Base-by-base conservation (phyloP, 2,888 invertebrate genomes). In the Apantesis nais region DNA sequence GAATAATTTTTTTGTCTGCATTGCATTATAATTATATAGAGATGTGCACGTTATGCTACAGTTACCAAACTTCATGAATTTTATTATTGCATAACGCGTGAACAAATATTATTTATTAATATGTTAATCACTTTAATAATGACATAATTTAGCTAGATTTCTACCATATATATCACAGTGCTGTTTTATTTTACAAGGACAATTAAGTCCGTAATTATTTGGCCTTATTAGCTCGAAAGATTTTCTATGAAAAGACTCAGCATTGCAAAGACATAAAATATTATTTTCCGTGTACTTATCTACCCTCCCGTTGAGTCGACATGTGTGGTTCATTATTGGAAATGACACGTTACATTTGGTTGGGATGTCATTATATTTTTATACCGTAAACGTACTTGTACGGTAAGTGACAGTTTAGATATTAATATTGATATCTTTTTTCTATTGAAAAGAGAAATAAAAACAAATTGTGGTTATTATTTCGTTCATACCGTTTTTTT, bases 281-380 rank as follows among this genome's bases (percentile, higher is more conserved):
- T 75, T 77, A 73, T 75, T 74, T 84, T 82, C 79, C 77, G 67
- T 71, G 77, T 77, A 77, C 79, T 75, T 77, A 73, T 77, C 74
- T 78, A 74, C 77, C 78, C 77, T 78, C 76, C 74, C 74, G 71
- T 75, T 86, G 85, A 75, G 69, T 74, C 89, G 71, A 76, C 89
- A 89, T 88, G 86, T 90, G 88, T 77, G 80, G 77, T 84, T 89
- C 85, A 85, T 91, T 89, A 88, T 83, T 81, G 77, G 77, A 82
- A 81, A 82, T 87, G 88, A 88, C 88, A 87, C 81, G 81, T 80
- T 69, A 80, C 78, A 80, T 77, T 76, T 77, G 81, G 82, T 78
- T 60, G 68, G 78, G 74, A 67, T 71, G 69, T 72, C 68, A 70
- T 72, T 68, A 63, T 68, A 72, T 66, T 72, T 71, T 64, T 65